phyloP scores from a whole-genome alignment of 1,140 invertebrate species.

The Lineus longissimus region DNA sequence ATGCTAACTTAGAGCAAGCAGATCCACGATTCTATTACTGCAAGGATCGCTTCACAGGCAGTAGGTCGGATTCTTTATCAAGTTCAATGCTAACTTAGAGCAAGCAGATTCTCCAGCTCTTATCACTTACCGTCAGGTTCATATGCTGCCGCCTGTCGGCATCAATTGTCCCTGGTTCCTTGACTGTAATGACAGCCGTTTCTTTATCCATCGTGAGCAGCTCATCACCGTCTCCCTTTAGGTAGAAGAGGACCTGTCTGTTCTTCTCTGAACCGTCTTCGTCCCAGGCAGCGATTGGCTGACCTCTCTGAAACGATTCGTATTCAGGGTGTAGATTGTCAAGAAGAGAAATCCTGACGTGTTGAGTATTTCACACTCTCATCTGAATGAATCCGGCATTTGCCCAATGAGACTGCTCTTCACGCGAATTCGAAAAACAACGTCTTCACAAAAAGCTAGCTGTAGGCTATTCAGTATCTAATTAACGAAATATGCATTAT shows the following conservation, averaged over 20 bases:
- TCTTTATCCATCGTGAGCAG: constrained; percentile 2
- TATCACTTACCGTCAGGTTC: constrained; percentile 3
- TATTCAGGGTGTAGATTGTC: too few relatives aligned
- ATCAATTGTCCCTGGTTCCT: constrained; percentile 1
- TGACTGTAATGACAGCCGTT: constrained; percentile 6
- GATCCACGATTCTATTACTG: too few relatives aligned
- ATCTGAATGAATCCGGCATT: not conserved
- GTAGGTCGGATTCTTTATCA: too few relatives aligned
- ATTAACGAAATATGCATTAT: too few relatives aligned
- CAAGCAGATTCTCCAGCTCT: too few relatives aligned
- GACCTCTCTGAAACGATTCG: constrained; percentile 7
- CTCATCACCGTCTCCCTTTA: constrained; percentile 8
- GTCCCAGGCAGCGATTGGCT: not conserved
- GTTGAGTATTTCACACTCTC: not conserved
- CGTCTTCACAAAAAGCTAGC: not conserved
- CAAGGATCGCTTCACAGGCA: too few relatives aligned
- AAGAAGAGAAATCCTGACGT: not conserved
- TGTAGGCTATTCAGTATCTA: too few relatives aligned
- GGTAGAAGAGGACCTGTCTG: not conserved
- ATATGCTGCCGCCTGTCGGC: constrained; percentile 5
- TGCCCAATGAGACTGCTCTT: not conserved
- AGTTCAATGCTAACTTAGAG: too few relatives aligned
- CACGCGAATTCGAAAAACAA: not conserved
- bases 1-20: too few relatives aligned
- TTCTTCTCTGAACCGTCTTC: not conserved